Evolutionary conservation across 1,140 invertebrate species (phyloP).

Genomic region (Galleria mellonella): DNA sequence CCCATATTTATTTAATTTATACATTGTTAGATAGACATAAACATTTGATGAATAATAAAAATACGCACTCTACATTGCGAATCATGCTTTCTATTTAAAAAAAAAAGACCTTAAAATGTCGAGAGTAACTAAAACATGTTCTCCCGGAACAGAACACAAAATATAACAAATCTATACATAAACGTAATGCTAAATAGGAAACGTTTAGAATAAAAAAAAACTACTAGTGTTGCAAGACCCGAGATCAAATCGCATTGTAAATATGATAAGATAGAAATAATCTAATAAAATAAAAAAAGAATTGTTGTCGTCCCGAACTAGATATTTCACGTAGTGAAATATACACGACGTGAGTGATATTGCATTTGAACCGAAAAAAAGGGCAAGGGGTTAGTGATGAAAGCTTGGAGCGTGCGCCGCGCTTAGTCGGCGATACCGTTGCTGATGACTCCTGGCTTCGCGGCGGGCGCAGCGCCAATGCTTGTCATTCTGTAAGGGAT

Average conservation of each 20-base stretch:
- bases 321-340: slow-evolving; percentile 51
- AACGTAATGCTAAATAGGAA: slow-evolving; percentile 36
- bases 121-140: slow-evolving; percentile 22
- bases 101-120: slow-evolving; percentile 18
- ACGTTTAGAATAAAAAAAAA: slow-evolving; percentile 36
- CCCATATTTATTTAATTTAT: too few relatives aligned
- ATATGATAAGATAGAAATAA: slow-evolving; percentile 31
- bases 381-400: background rate
- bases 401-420: background rate
- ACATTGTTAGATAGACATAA: too few relatives aligned
- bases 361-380: slow-evolving; percentile 18
- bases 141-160: slow-evolving; percentile 30
- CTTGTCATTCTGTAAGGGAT: slow-evolving; percentile 34
- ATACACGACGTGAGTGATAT: slow-evolving; percentile 45
- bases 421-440: slow-evolving; percentile 49
- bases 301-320: slow-evolving; percentile 41
- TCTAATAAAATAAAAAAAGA: slow-evolving; percentile 4
- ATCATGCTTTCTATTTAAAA: slow-evolving; percentile 2
- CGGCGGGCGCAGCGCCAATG: slow-evolving; percentile 14
- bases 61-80: slow-evolving; percentile 31
- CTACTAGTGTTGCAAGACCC: slow-evolving; percentile 38
- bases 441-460: slow-evolving; percentile 34
- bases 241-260: slow-evolving; percentile 57
- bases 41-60: background rate
- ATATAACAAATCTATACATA: slow-evolving; percentile 54